These are phyloP conservation scores for Troides oblongomaculatus DNA, from an alignment of 2,888 invertebrate species.

Conservation along the genomic window DNA sequence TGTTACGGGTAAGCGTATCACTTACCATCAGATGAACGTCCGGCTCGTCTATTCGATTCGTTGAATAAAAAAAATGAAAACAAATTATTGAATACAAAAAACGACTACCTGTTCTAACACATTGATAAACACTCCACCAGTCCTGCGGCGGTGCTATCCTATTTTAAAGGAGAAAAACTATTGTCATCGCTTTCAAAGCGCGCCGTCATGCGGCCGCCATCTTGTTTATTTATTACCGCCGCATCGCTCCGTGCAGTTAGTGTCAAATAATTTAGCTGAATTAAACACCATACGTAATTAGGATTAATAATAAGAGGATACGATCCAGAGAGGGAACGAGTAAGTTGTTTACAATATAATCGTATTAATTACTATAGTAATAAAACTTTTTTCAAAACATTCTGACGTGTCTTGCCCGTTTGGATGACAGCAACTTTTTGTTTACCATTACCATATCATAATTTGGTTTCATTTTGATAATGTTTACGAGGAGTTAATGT, in stretches of 20 bases:
- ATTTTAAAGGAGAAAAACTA: conserved; percentile 1
- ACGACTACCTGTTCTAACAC: conserved; percentile 23
- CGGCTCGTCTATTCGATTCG: no score
- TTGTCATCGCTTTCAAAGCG: conserved; percentile 14
- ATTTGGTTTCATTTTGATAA: neutral
- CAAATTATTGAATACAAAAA: conserved; percentile 22
- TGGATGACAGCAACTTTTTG: neutral
- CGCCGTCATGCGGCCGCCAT: conserved; percentile 6
- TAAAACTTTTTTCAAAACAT: neutral
- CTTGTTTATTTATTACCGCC: conserved; percentile 5
- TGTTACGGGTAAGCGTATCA: no score
- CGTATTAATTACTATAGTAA: neutral
- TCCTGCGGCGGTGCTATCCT: conserved; percentile 2
- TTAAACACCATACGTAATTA: neutral
- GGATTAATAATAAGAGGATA: neutral
- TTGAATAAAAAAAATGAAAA: no score
- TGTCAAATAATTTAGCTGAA: conserved; percentile 1
- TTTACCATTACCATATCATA: neutral
- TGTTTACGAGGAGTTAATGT: neutral
- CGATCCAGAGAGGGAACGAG: neutral
- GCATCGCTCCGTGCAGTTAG: neutral
- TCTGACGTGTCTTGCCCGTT: neutral
- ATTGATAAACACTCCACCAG: conserved; percentile 20
- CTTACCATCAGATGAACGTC: no score
- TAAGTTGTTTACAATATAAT: neutral